Evolutionary conservation across 2,113 vertebrate genomes (phyloP), one percentile per base, ranked within the genome.

Genomic region (Misgurnus mizolepis): DNA sequence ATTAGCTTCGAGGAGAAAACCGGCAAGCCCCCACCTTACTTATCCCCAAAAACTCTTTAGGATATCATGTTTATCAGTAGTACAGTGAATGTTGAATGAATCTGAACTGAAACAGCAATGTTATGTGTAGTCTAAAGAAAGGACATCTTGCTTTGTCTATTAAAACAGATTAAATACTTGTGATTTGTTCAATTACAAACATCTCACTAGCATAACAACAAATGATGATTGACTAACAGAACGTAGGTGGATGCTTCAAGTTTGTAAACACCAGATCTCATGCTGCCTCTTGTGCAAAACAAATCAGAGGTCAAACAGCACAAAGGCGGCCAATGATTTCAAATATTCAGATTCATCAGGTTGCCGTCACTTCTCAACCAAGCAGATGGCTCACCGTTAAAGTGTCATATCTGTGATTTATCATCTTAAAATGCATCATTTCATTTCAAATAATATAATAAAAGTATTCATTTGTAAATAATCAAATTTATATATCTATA

Each of bases 381-480:
- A 82, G 53, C 77, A 60, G 58, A 61, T 80, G 27, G 14, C 49
- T 67, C 15, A 80, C 67, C 76, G 85, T 81, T 78, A 82, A 82
- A 80, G 53, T 76, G 18, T 49, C 83, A 34, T 34, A 34, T 86
- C 66, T 65, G 55, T 75, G 66, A 94, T 91, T 93, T 90, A 91
- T 91, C 89, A 78, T 81, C 47, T 79, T 81, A 58, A 86, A 85
- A 91, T 89, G 92, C 90, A 83, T 90, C 83, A 90, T 77, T 82
- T 84, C 81, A 89, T 89, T 90, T 91, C 91, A 90, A 95, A 94
- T 93, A 86, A 93, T 93, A 94, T 90, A 88, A 86, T 91, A 91
- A 91, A 91, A 85, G 90, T 91, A 76, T 83, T 94, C 27, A 90
- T 93, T 94, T 94, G 90, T 91, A 94, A 90, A 91, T 85, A 89